Conservation (phyloP, 2,797 vertebrate species). For the Morelia viridis region DNA sequence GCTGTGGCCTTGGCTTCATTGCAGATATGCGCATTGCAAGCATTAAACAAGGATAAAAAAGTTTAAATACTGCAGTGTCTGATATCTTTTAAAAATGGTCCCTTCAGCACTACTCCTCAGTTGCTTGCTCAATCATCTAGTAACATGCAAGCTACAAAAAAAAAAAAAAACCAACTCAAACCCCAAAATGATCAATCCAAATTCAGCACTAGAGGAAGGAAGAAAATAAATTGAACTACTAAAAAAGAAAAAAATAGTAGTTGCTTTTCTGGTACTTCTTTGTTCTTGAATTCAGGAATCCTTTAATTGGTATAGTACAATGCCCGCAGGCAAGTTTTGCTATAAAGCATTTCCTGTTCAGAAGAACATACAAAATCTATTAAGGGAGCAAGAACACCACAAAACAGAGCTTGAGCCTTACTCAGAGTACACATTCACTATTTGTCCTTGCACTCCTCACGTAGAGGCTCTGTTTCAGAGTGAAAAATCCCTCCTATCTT, state of each 20-base stretch:
- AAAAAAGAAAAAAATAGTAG: conserved; percentile 45
- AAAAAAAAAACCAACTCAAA: not conserved
- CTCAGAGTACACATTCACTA: conserved; percentile 27
- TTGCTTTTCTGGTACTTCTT: conserved; percentile 60
- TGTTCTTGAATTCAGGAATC: conserved; percentile 61
- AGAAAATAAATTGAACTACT: conserved; percentile 59
- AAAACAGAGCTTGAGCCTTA: conserved; percentile 35
- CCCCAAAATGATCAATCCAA: conserved; percentile 45
- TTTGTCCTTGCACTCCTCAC: not conserved
- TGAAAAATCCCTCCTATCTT: not conserved
- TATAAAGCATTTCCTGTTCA: conserved; percentile 65
- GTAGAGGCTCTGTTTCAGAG: not conserved
- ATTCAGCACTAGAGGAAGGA: conserved; percentile 56
- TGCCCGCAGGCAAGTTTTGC: conserved; percentile 64
- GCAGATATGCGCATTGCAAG: not conserved
- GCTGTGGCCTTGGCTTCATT: not conserved
- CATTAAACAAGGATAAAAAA: not conserved
- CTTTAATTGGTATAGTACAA: conserved; percentile 57
- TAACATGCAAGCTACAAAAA: conserved; percentile 29
- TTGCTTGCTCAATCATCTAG: not conserved
- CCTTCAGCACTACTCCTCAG: conserved; percentile 28
- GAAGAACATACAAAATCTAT: conserved; percentile 55
- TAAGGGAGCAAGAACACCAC: conserved; percentile 44
- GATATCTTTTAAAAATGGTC: conserved; percentile 20
- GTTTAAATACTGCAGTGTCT: not conserved